Evolutionary conservation across 2,888 invertebrate species (phyloP), one percentile per base, ranked within the genome.

Genomic region (Harmothoe impar): DNA sequence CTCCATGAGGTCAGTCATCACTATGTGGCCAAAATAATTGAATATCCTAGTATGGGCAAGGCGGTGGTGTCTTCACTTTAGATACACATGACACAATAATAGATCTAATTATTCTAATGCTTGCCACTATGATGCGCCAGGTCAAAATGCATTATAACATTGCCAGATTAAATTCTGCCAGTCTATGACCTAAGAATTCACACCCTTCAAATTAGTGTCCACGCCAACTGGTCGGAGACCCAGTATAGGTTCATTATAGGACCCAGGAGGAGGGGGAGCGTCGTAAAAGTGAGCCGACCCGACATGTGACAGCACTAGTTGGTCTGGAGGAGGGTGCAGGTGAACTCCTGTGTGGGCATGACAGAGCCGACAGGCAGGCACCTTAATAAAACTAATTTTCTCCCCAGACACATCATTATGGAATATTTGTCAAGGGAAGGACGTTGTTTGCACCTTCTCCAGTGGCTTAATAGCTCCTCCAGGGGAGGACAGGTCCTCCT

Each of bases 381-480:
- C 72, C 72, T 72, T 72, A 72, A 72, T 72, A 72, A 72, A 72
- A 72, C 72, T 72, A 72, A 72, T 72, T 72, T 72, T 72, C 72
- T 29, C 72, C 72, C 72, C 72, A 62, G 29, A 29, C 72, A 15
- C 72, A 25, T 72, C 72, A 72, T 72, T 72, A 72, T 72, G 29
- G 29, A 72, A 25, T 72, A 29, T 72, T 72, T 72, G 72, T 29
- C 31, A 29, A 29, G 72, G 72, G 25, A 20, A 29, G 72, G 72
- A 29, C 31, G 72, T 25, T 25, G 72, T 29, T 72, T 25, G 72
- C 72, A 72, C 72, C 72, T 72, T 29, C 72, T 72, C 84, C 35
- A 78, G 78, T 78, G 78, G 78, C 78, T 78, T 78, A 78, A 78
- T 78, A 62, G 62, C 62, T 62, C 62, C 62, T 62, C 62, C 62